Evolutionary conservation across 2,797 vertebrate species (phyloP), one percentile per base, ranked within the genome.

Genomic region (Sorex maritimensis): DNA sequence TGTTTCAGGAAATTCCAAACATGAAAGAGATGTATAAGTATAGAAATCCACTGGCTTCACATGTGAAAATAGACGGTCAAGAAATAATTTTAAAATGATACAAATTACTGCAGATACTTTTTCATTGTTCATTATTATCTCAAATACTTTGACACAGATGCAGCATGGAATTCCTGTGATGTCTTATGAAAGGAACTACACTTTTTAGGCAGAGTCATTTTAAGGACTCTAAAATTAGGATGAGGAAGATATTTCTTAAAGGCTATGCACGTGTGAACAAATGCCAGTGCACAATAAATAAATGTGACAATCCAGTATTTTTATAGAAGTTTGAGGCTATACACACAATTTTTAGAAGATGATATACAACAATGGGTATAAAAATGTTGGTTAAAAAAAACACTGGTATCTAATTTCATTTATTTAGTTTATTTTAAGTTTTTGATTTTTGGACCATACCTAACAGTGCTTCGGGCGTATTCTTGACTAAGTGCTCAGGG

Each of bases 141-240:
- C 81, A 91, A 44, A 63, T 90, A 86, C 68, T 85, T 90, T 79
- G 49, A 23, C 63, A 86, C 55, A 91, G 24, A 81, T 92, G 86
- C 13, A 65, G 13, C 15, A 69, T 73, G 68, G 77, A 86, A 95
- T 90, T 94, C 88, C 46, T 91, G 17, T 82, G 52, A 92, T 90
- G 46, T 90, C 30, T 81, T 90, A 67, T 3, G 80, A 65, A 81
- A 91, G 68, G 49, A 92, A 88, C 2, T 84, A 69, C 41, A 71
- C 72, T 69, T 81, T 89, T 91, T 91, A 52, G n/a, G 30, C 23
- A 77, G 3, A 84, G 19, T 4, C 17, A 63, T 78, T 92, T 73
- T 86, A 92, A 81, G 9, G 6, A 86, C n/a, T 80, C 55, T 96
- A 95, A 92, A 94, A 81, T 72, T 90, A 82, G 79, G 24, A 71